Evolutionary conservation across 1,140 invertebrate genomes (phyloP).

Genomic region (Gryllus bimaculatus): DNA sequence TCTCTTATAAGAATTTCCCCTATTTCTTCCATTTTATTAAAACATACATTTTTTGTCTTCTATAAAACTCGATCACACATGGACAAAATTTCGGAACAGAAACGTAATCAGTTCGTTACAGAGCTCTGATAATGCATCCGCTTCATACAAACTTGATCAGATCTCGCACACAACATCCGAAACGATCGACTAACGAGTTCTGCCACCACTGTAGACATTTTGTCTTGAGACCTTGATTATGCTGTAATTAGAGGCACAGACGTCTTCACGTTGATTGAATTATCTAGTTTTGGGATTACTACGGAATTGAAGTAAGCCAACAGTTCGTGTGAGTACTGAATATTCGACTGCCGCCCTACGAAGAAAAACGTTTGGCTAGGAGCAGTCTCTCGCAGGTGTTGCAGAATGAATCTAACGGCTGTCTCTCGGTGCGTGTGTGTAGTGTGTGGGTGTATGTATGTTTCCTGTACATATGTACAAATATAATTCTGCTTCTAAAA

Average conservation of each 20-base stretch:
- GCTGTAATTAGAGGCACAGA: background rate
- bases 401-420: background rate
- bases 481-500: background rate
- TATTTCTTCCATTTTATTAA: background rate
- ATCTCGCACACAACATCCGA: background rate
- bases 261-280: background rate
- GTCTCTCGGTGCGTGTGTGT: background rate
- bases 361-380: too few species aligned
- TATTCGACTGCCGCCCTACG: too few species aligned
- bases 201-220: background rate
- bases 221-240: too few species aligned
- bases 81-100: background rate
- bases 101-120: background rate
- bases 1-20: background rate
- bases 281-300: background rate
- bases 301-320: background rate
- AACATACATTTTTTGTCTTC: background rate
- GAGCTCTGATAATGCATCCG: background rate
- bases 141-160: background rate
- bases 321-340: background rate
- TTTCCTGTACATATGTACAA: background rate
- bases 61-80: background rate
- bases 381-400: background rate
- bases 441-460: too few species aligned
- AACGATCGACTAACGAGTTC: background rate